Conservation (phyloP, 2,888 invertebrate genomes). For the Parascotia fuliginaria region DNA sequence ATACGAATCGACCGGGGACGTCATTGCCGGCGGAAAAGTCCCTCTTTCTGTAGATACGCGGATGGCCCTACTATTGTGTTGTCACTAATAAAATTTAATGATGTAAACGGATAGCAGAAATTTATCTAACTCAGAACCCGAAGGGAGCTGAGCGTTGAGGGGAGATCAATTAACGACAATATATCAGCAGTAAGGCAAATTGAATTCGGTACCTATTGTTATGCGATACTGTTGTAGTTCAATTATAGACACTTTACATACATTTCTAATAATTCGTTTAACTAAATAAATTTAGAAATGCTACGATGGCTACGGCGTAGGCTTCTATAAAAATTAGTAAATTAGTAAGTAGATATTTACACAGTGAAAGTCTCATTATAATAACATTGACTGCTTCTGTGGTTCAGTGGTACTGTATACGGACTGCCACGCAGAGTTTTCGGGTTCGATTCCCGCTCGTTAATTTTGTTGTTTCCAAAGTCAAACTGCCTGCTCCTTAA, state of each 20-base stretch:
- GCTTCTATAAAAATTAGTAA: conserved; percentile 1
- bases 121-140: conserved; percentile 75
- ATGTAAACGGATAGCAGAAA: conserved; percentile 84
- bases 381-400: no score
- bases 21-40: conserved; percentile 72
- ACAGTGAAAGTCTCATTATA: no score
- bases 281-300: background rate
- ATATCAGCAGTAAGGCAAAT: conserved; percentile 71
- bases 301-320: conserved; percentile 2
- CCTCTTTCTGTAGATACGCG: conserved; percentile 67
- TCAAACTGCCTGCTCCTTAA: no score
- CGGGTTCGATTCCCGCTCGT: no score
- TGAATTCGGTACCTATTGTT: conserved; percentile 58
- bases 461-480: no score
- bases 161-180: conserved; percentile 78
- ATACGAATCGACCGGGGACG: conserved; percentile 75
- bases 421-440: no score
- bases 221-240: conserved; percentile 64
- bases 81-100: conserved; percentile 85
- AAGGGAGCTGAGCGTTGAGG: conserved; percentile 68
- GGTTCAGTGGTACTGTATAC: no score
- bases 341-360: no score
- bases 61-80: conserved; percentile 73
- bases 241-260: conserved; percentile 17
- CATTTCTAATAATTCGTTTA: background rate